Conservation (phyloP, 1,140 invertebrate species). For the Pemphigus obesinymphae region DNA sequence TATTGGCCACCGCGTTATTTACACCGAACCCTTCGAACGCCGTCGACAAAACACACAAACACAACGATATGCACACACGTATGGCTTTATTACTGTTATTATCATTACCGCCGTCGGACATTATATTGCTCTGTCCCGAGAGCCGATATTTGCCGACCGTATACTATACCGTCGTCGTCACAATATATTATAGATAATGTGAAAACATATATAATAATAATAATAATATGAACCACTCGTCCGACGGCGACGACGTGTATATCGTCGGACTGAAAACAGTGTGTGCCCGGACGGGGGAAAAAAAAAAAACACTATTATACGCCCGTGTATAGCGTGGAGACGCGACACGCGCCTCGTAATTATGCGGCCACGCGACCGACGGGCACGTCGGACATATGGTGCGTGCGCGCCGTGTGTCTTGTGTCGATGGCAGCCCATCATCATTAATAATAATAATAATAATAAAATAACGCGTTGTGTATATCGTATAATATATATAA, state of each 20-base stretch:
- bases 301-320: background rate
- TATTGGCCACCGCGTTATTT: background rate
- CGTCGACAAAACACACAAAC: slow-evolving; percentile 2
- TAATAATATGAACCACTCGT: slow-evolving; percentile 7
- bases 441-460: slow-evolving; percentile 40
- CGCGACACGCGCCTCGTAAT: slow-evolving; percentile 28
- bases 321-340: background rate
- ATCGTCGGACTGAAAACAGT: background rate
- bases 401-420: background rate
- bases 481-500: background rate
- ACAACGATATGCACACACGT: background rate
- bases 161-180: background rate
- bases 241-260: background rate
- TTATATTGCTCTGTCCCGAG: background rate
- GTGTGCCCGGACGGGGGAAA: background rate
- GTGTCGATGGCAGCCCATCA: slow-evolving; percentile 6
- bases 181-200: too few relatives aligned
- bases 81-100: slow-evolving; percentile 17
- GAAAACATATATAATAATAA: too few relatives aligned
- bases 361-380: slow-evolving; percentile 29
- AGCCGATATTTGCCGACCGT: slow-evolving; percentile 20
- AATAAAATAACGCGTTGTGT: slow-evolving; percentile 17
- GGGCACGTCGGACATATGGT: slow-evolving; percentile 24
- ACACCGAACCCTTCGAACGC: background rate
- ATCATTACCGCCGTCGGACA: slow-evolving; percentile 10